A percentile compares a stretch with the other conserved stretches of the same genome.
Conservation (phyloP, 2,888 invertebrate genomes). For the Coenonympha glycerion region DNA sequence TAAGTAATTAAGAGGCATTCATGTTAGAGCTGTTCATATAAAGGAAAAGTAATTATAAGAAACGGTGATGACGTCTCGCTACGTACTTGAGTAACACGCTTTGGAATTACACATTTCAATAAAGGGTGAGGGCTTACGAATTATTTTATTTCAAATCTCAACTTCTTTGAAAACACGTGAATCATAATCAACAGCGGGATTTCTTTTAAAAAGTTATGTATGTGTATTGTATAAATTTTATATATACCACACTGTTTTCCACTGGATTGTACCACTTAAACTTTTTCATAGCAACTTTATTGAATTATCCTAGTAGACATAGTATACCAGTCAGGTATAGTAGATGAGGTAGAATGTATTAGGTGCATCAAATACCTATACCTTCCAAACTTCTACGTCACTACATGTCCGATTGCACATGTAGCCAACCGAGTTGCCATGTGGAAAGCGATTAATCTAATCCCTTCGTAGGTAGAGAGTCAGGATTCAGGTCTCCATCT, state of each 20-base stretch:
- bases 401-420: neutral
- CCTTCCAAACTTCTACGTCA: neutral
- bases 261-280: neutral
- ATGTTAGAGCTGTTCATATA: slow-evolving; percentile 46
- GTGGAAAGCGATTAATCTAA: neutral
- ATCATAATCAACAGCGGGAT: slow-evolving; percentile 2
- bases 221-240: too few species aligned
- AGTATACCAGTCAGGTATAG: too few species aligned
- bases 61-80: slow-evolving; percentile 55
- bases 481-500: too few species aligned
- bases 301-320: too few species aligned
- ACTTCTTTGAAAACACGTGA: slow-evolving; percentile 4
- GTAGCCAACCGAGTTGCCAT: neutral
- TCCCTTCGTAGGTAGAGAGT: too few species aligned
- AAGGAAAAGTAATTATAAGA: slow-evolving; percentile 62
- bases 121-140: slow-evolving; percentile 20
- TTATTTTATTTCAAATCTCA: slow-evolving; percentile 16
- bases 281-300: too few species aligned
- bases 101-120: slow-evolving; percentile 27
- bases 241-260: too few species aligned
- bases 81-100: slow-evolving; percentile 44
- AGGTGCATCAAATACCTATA: neutral
- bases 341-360: too few species aligned
- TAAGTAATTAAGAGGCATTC: slow-evolving; percentile 62
- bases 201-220: neutral